Base-by-base conservation (phyloP, 2,113 vertebrate species). In the Paracanthobrama guichenoti region DNA sequence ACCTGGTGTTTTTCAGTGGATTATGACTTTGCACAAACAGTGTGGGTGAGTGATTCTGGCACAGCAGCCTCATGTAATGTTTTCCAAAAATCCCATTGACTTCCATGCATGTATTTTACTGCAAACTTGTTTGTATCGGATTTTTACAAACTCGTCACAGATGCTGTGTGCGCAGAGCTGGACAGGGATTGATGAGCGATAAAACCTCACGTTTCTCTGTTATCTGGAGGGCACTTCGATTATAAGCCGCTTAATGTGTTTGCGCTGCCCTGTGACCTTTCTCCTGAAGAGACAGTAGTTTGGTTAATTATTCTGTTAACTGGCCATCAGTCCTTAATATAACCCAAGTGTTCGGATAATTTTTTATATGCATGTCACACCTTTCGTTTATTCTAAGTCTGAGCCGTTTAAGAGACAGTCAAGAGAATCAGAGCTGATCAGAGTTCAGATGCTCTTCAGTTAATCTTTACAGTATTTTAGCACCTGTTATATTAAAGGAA, bases 221-320 rank as follows among this genome's bases (percentile, higher is more conserved):
- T 92, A 89, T 92, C 89, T 89, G 85, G 86, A 91, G 91, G 91
- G 85, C 89, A 87, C 90, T 92, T 92, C 91, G 92, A 94, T 93
- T 93, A 93, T 91, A 92, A 90, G 73, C 82, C 92, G 86, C 88
- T 90, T 75, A 81, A 87, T 28, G 88, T 89, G 88, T 90, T 91
- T 89, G 89, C 86, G 60, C 77, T 82, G 71, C 86, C 90, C 86
- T 90, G 86, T 89, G 88, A 90, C 86, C 88, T 88, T 89, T 88
- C 89, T 93, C 92, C 91, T 91, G 92, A 88, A 91, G 88, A 91
- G 89, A 91, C 57, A 66, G 91, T 92, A 84, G 89, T 88, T 88
- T 86, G 87, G 89, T 90, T 93, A 90, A 95, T 93, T 92, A 91
- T 90, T 92, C 86, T 48, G 89, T 90, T 93, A 94, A 93, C 93